Percentiles rank a stretch among this genome's conserved stretches.
These are phyloP conservation scores for Sclerodermus sp. DNA, from an alignment of 2,888 invertebrate genomes.

Conservation along the genomic window DNA sequence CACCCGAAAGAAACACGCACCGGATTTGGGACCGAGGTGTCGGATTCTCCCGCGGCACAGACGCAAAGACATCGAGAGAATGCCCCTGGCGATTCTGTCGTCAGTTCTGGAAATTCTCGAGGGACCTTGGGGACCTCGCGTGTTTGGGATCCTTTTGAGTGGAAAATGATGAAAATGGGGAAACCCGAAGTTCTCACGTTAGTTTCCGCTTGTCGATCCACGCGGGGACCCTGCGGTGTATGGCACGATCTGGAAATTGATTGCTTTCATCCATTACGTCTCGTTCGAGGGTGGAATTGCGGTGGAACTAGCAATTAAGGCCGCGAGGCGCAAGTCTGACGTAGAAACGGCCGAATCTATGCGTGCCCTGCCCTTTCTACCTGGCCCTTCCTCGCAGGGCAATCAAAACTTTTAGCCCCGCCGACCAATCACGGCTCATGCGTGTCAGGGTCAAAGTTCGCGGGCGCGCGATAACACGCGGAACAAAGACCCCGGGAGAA, in stretches of 20 bases:
- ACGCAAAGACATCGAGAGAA: too few species aligned
- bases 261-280: slow-evolving; percentile 52
- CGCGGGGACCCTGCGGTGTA: slow-evolving; percentile 7
- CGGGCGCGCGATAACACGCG: background rate
- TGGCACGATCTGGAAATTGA: slow-evolving; percentile 41
- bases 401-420: slow-evolving; percentile 23
- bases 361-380: slow-evolving; percentile 28
- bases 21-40: too few species aligned
- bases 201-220: background rate
- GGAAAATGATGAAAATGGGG: background rate
- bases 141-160: too few species aligned
- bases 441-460: background rate
- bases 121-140: too few species aligned
- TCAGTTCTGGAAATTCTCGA: too few species aligned
- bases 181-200: slow-evolving; percentile 12
- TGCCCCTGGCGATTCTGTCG: too few species aligned
- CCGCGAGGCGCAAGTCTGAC: slow-evolving; percentile 22
- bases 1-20: too few species aligned
- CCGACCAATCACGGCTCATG: background rate
- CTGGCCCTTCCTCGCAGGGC: slow-evolving; percentile 7
- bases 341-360: background rate
- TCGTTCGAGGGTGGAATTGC: slow-evolving; percentile 43
- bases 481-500: background rate
- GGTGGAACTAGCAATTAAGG: slow-evolving; percentile 48
- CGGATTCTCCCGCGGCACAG: too few species aligned